These are phyloP conservation scores for Uropetala carovei DNA, from an alignment of 2,888 invertebrate genomes.

Conservation along the genomic window DNA sequence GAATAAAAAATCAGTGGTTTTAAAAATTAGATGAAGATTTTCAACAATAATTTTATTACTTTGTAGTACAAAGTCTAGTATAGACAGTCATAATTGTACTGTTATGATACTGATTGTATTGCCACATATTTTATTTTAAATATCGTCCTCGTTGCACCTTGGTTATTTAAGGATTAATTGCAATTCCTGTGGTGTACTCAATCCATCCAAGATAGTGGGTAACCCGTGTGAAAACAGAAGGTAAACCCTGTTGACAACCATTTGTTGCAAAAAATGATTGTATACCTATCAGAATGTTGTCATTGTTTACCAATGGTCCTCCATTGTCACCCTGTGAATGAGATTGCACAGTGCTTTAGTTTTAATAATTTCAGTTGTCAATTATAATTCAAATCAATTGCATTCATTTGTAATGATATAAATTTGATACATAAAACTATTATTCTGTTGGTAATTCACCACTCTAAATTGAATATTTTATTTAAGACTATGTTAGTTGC, in stretches of 20 bases:
- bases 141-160: too few species aligned
- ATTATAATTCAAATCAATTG: neutral
- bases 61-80: too few species aligned
- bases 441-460: too few species aligned
- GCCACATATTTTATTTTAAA: too few species aligned
- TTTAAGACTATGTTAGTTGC: too few species aligned
- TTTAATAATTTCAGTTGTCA: neutral
- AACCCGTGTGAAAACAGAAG: constrained; percentile 43
- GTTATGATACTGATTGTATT: too few species aligned
- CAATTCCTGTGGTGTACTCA: constrained; percentile 4
- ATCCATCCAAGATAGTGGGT: constrained; percentile 46
- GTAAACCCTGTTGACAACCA: constrained; percentile 29
- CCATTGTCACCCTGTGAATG: constrained; percentile 48
- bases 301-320: constrained; percentile 17
- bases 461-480: too few species aligned
- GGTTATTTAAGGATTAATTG: neutral
- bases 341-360: neutral
- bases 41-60: too few species aligned
- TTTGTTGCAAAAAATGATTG: constrained; percentile 33
- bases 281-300: constrained; percentile 39
- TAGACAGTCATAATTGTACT: too few species aligned
- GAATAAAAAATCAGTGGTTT: too few species aligned
- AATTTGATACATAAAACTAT: too few species aligned
- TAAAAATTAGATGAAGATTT: too few species aligned
- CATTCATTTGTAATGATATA: neutral